Evolutionary conservation across 2,888 invertebrate genomes (phyloP).

Genomic region (Chouioia cunea): DNA sequence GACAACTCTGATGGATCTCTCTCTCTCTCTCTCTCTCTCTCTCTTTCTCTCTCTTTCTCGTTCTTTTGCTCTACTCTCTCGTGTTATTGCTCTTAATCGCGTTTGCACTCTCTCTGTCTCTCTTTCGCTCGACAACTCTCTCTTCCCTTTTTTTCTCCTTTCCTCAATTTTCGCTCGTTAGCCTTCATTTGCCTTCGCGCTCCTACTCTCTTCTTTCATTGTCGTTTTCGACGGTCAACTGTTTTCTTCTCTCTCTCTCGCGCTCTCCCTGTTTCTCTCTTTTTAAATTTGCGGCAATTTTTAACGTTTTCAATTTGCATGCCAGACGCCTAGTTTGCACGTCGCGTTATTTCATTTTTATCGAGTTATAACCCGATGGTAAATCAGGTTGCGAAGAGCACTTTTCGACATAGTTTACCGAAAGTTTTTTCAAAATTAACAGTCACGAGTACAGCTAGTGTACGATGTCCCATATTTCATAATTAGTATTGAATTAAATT

Average conservation of each 20-base stretch:
- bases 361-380: too few species aligned
- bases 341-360: too few species aligned
- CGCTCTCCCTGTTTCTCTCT: not conserved
- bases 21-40: conserved; percentile 14
- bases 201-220: not conserved
- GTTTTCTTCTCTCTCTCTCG: not conserved
- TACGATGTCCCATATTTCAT: too few species aligned
- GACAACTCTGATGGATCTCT: not conserved
- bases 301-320: too few species aligned
- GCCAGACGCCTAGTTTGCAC: too few species aligned
- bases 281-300: not conserved
- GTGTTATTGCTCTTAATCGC: conserved; percentile 41
- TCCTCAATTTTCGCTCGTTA: conserved; percentile 4
- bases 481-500: too few species aligned
- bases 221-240: not conserved
- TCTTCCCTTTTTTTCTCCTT: conserved; percentile 11
- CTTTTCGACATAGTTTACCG: too few species aligned
- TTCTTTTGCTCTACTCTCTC: conserved; percentile 35
- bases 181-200: conserved; percentile 13
- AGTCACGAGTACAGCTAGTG: too few species aligned
- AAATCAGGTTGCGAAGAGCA: too few species aligned
- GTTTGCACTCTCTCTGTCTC: conserved; percentile 5
- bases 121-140: not conserved
- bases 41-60: conserved; percentile 9
- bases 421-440: too few species aligned